These are phyloP conservation scores for Oscheius sp. DNA, from an alignment of 2,888 invertebrate genomes.

Conservation along the genomic window DNA sequence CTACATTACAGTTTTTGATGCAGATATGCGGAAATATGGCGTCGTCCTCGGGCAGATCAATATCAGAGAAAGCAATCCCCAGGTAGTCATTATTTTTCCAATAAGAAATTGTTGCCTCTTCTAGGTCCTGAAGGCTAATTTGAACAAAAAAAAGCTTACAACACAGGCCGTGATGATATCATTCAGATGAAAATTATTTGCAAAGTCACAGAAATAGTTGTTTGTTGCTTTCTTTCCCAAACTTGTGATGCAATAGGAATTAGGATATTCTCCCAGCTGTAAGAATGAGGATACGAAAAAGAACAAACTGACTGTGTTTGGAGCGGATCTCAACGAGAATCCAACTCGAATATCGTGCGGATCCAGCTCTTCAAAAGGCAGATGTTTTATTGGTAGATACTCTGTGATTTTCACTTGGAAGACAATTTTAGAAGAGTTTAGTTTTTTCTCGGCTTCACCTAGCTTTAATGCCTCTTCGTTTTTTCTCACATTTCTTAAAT, in stretches of 20 bases:
- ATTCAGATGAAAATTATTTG: slow-evolving; percentile 79
- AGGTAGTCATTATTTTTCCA: slow-evolving; percentile 72
- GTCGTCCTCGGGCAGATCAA: slow-evolving; percentile 73
- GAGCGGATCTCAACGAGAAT: slow-evolving; percentile 82
- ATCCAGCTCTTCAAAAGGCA: slow-evolving; percentile 74
- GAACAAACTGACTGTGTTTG: slow-evolving; percentile 46
- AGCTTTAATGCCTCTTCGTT: neutral
- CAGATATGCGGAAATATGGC: slow-evolving; percentile 86
- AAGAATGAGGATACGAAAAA: slow-evolving; percentile 6
- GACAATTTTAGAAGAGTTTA: neutral
- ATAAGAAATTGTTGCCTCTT: slow-evolving; percentile 69
- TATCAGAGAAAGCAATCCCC: slow-evolving; percentile 69
- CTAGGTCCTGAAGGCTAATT: slow-evolving; percentile 53
- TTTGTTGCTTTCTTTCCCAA: slow-evolving; percentile 83
- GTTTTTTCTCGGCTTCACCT: neutral
- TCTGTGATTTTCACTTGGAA: slow-evolving; percentile 79
- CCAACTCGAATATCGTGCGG: slow-evolving; percentile 85
- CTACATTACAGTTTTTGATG: slow-evolving; percentile 82
- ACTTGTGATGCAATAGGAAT: slow-evolving; percentile 85
- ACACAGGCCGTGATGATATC: slow-evolving; percentile 87
- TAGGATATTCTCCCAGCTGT: slow-evolving; percentile 77
- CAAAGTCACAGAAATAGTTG: slow-evolving; percentile 83
- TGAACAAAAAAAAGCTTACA: slow-evolving; percentile 74
- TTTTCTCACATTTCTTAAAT: neutral
- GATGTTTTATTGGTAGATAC: slow-evolving; percentile 72